phyloP scores from a whole-genome alignment of 2,797 vertebrate species.

The Ctenosaura bakeri region DNA sequence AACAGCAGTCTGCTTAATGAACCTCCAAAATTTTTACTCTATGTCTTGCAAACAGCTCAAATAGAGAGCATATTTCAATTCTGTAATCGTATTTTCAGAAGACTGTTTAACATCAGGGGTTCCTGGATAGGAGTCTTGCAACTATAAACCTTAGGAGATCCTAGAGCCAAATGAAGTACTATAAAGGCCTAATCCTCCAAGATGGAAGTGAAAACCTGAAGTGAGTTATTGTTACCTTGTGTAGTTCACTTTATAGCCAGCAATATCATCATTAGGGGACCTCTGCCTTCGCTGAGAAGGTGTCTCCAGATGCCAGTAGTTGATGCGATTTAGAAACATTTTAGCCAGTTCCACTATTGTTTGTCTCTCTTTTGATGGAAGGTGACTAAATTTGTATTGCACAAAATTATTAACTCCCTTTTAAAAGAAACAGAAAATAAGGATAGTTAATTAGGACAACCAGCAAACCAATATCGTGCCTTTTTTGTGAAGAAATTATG shows the following conservation, averaged over 20 bases:
- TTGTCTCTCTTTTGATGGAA: conserved; percentile 95
- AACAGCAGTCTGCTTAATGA: conserved; percentile 48
- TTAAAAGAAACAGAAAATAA: conserved; percentile 56
- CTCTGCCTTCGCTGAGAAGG: conserved; percentile 92
- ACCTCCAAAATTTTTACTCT: conserved; percentile 30
- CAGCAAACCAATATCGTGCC: neutral
- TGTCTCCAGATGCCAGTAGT: conserved; percentile 98
- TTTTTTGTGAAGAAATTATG: neutral
- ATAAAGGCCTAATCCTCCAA: neutral
- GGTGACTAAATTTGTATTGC: conserved; percentile 99
- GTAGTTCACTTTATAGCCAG: conserved; percentile 96
- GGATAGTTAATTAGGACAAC: neutral
- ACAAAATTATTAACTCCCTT: conserved; percentile 99
- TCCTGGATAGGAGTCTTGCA: no score
- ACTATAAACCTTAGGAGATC: no score
- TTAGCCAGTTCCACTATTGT: conserved; percentile 97
- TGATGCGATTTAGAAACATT: conserved; percentile 99
- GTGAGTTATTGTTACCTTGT: conserved; percentile 86
- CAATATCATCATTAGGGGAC: conserved; percentile 91
- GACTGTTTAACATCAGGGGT: neutral
- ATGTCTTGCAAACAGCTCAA: neutral
- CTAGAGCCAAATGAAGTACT: no score
- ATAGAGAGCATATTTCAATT: neutral
- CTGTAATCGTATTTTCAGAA: neutral
- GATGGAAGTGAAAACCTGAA: neutral